Conservation (phyloP, 2,797 vertebrate species). For the Clarias laeviceps region DNA sequence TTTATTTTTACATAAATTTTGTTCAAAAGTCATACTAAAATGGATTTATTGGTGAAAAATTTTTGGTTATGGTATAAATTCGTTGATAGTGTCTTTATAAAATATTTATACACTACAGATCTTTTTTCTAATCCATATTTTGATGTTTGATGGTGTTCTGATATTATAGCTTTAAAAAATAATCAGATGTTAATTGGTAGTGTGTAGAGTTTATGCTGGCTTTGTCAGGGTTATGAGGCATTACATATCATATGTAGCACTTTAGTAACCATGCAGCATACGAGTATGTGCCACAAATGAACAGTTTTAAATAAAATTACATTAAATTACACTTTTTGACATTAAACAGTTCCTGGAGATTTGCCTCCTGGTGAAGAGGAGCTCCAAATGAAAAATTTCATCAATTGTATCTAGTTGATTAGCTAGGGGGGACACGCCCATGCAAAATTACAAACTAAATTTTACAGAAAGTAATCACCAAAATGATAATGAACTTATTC, state of each 20-base stretch:
- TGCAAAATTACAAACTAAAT: neutral
- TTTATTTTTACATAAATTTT: slow-evolving; percentile 65
- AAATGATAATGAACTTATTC: neutral
- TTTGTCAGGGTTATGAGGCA: slow-evolving; percentile 16
- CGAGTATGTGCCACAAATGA: slow-evolving; percentile 33
- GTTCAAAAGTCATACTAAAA: slow-evolving; percentile 4
- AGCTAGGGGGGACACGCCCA: neutral
- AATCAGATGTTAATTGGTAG: neutral
- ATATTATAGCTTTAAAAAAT: slow-evolving; percentile 12
- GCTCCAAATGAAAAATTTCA: neutral
- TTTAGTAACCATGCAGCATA: slow-evolving; percentile 35
- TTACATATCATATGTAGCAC: slow-evolving; percentile 12
- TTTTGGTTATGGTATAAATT: neutral
- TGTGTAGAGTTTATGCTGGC: neutral
- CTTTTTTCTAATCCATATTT: neutral
- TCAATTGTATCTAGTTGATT: neutral
- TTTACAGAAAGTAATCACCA: neutral
- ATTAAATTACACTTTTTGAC: neutral
- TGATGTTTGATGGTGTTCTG: neutral
- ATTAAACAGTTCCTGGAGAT: neutral
- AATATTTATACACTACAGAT: neutral
- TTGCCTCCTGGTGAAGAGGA: neutral
- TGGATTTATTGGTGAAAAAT: slow-evolving; percentile 26
- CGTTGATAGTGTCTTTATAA: neutral
- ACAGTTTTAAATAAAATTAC: neutral